Base-by-base conservation (phyloP, 2,888 invertebrate species). In the Nysson spinosus region DNA sequence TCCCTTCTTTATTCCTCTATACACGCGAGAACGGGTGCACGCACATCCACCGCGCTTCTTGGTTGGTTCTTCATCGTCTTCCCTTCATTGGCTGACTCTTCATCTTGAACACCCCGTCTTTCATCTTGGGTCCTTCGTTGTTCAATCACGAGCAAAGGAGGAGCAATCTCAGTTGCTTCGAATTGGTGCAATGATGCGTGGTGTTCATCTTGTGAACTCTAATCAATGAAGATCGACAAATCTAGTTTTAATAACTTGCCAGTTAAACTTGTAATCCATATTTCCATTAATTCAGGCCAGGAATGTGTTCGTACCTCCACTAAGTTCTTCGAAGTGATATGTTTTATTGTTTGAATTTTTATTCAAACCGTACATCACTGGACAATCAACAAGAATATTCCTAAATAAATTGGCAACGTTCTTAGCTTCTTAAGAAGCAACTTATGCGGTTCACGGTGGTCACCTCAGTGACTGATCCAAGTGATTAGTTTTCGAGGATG, bases 1-100 rank as follows among this genome's bases (percentile, higher is more conserved):
- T 78, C 77, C 77, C 75, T 78, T 78, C 79, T 78, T 72, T 69
- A 70, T 68, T 69, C 71, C 70, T 50, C 74, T 58, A 68, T 73
- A 70, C 75, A 52, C 66, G 69, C 75, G 71, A 77, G 80, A 81
- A 78, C 79, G 78, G 75, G 78, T 80, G 81, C 82, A 82, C 79
- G 80, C 80, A 80, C 82, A 72, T 74, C 72, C 75, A 73, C 75
- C 69, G 75, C 28, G 63, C 75, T 76, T 72, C 77, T 80, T 69
- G 82, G 82, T 82, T 82, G 82, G 80, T 65, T 78, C 74, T 62
- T 69, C 73, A 26, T 37, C 44, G 62, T 67, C 58, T 58, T 55
- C 43, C 62, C 61, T 73, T 63, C 63, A 68, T 75, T 73, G 72
- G 75, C 72, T 72, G 73, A 63, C 75, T 62, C 28, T 50, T 52